A percentile compares a stretch with the other conserved stretches of the same genome.
phyloP scores from a whole-genome alignment of 2,888 invertebrate genomes.

The Athrips mouffetella region DNA sequence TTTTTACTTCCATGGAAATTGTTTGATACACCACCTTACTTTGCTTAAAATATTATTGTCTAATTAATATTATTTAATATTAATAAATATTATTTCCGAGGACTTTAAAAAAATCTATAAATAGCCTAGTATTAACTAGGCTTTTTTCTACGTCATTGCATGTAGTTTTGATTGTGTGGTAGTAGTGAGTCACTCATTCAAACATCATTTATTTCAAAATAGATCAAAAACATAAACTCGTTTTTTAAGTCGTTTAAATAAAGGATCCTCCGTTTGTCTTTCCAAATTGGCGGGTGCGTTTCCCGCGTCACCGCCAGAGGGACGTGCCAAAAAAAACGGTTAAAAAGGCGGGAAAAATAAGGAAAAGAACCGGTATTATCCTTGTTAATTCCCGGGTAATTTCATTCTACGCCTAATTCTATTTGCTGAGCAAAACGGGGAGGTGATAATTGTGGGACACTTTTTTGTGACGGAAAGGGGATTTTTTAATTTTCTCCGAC shows the following conservation, averaged over 20 bases:
- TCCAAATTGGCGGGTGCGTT: constrained; percentile 51
- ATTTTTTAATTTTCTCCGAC: constrained; percentile 43
- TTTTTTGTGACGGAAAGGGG: constrained; percentile 56
- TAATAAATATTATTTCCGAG: too few species aligned
- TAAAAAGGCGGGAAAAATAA: constrained; percentile 57
- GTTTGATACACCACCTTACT: too few species aligned
- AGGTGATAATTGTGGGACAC: constrained; percentile 73
- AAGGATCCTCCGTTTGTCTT: constrained; percentile 40
- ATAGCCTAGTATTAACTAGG: too few species aligned
- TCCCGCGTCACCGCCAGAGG: constrained; percentile 40
- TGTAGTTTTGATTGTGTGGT: too few species aligned
- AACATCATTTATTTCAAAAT: neutral
- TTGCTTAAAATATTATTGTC: too few species aligned
- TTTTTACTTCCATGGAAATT: too few species aligned
- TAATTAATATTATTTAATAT: too few species aligned
- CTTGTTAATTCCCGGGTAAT: constrained; percentile 77
- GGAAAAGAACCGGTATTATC: constrained; percentile 67
- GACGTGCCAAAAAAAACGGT: constrained; percentile 50
- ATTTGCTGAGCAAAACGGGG: constrained; percentile 73
- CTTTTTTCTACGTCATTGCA: too few species aligned
- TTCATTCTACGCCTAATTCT: constrained; percentile 76
- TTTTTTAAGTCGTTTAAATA: constrained; percentile 26
- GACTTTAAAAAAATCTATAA: too few species aligned
- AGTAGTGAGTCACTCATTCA: too few species aligned
- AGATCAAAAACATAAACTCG: neutral